These are phyloP conservation scores for Neoascia interrupta DNA, from an alignment of 2,888 invertebrate genomes.

Conservation along the genomic window DNA sequence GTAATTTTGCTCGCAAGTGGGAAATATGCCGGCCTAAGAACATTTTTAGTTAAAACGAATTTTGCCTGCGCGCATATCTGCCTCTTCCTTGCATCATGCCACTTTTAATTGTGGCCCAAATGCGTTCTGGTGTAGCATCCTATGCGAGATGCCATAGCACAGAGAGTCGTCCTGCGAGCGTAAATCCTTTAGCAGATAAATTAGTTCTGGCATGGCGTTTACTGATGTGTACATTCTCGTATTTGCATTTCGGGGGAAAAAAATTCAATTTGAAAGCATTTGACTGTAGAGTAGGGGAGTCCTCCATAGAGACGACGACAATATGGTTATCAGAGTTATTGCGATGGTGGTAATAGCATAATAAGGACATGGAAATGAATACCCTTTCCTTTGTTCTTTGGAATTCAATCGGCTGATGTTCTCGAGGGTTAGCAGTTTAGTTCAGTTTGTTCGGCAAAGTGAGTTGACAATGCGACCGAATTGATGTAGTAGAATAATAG, in stretches of 20 bases:
- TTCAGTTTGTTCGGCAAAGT: too few relatives aligned
- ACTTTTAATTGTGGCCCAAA: conserved; percentile 35
- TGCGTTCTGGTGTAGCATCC: too few relatives aligned
- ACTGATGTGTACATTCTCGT: conserved; percentile 8
- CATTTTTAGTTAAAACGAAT: conserved; percentile 21
- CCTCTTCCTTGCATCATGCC: conserved; percentile 6
- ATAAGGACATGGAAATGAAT: not conserved
- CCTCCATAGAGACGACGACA: conserved; percentile 2
- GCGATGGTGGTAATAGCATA: conserved; percentile 1
- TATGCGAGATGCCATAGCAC: too few relatives aligned
- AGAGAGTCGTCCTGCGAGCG: not conserved
- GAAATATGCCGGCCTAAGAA: conserved; percentile 22
- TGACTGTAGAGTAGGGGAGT: conserved; percentile 1
- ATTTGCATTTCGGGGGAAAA: conserved; percentile 22
- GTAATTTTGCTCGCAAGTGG: conserved; percentile 32
- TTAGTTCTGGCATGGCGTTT: not conserved
- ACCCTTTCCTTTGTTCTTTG: too few relatives aligned
- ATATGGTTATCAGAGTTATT: conserved; percentile 4
- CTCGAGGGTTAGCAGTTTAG: too few relatives aligned
- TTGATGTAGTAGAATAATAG: too few relatives aligned
- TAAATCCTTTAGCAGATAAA: not conserved
- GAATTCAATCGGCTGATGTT: not conserved
- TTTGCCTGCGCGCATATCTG: conserved; percentile 1
- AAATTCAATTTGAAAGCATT: conserved; percentile 28
- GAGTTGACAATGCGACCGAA: too few relatives aligned